phyloP scores from a whole-genome alignment of 2,113 vertebrate genomes.

The Hydrolagus affinis region DNA sequence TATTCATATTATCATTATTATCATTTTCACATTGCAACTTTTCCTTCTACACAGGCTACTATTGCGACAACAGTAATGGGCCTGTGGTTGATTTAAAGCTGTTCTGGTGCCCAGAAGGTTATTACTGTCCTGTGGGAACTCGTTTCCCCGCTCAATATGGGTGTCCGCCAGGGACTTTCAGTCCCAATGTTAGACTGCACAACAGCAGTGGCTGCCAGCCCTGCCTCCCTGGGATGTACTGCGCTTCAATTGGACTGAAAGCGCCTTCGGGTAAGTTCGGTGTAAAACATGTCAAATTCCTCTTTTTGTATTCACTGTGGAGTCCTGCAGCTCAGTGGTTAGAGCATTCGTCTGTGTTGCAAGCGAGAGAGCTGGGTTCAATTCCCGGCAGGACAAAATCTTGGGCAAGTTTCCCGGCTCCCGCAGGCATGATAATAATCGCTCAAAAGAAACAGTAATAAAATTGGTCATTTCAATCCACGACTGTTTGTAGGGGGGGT shows the following conservation, averaged over 20 bases:
- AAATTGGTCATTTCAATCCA: too few relatives aligned
- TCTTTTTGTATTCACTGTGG: too few relatives aligned
- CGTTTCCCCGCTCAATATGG: constrained; percentile 56
- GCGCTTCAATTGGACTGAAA: constrained; percentile 58
- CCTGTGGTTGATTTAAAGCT: constrained; percentile 53
- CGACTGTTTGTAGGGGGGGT: too few relatives aligned
- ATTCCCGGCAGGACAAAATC: too few relatives aligned
- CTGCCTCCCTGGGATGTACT: constrained; percentile 74
- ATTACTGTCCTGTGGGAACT: constrained; percentile 76
- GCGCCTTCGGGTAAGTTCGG: constrained; percentile 65
- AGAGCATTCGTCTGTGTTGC: too few relatives aligned
- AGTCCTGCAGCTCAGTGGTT: too few relatives aligned
- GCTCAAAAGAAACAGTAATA: too few relatives aligned
- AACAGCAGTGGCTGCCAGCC: constrained; percentile 53
- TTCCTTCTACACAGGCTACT: constrained; percentile 61
- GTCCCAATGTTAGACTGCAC: constrained; percentile 48
- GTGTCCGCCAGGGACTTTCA: constrained; percentile 73
- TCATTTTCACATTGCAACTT: neutral
- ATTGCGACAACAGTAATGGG: constrained; percentile 61
- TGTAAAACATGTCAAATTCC: neutral
- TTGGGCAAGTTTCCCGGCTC: too few relatives aligned
- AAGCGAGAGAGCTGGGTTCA: too few relatives aligned
- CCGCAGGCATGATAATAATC: too few relatives aligned
- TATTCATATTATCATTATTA: too few relatives aligned
- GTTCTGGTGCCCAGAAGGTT: constrained; percentile 67